Evolutionary conservation across 2,888 invertebrate genomes (phyloP), one percentile per base, ranked within the genome.

Genomic region (Ornithoptera priamus): DNA sequence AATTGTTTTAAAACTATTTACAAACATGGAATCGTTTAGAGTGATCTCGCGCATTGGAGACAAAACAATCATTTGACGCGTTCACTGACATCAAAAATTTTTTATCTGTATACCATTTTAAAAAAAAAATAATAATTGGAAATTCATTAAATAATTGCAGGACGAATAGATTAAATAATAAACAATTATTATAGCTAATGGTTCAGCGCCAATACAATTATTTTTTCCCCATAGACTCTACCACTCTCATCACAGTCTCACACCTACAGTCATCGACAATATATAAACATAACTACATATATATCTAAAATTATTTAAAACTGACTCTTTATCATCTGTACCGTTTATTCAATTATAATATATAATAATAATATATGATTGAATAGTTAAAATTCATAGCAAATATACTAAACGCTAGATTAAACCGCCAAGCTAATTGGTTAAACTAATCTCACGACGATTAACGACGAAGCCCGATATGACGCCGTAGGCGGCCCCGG

Each of bases 1-100:
- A 83, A 81, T 65, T 78, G 78, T 17, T 15, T 83, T 85, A 84
- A 84, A 88, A 88, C 80, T 90, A 90, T 89, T 80, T 89, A 90
- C 89, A 90, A 77, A 82, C 82, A 76, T 79, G 78, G 79, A 81
- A 82, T 79, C 77, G 74, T 75, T 74, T 71, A 75, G 75, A 77
- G 62, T 68, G 65, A 75, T 39, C 74, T 74, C 73, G 72, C 71
- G 71, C 68, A 74, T 67, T 73, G 70, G 69, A 72, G 75, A 74
- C 73, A 65, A 68, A 62, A 63, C 67, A n/a, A 65, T 69, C 62
- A 57, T 69, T 58, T 8, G 17, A n/a, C 64, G 64, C 63, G 57
- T 57, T 20, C 20, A 57, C 20, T 57, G 18, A 50, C 15, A 18
- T 50, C 15, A 50, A 2, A 17, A 1, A 4, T 17, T 50, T 15